Conservation (phyloP, 2,797 vertebrate genomes). For the Steatocranus sp. region DNA sequence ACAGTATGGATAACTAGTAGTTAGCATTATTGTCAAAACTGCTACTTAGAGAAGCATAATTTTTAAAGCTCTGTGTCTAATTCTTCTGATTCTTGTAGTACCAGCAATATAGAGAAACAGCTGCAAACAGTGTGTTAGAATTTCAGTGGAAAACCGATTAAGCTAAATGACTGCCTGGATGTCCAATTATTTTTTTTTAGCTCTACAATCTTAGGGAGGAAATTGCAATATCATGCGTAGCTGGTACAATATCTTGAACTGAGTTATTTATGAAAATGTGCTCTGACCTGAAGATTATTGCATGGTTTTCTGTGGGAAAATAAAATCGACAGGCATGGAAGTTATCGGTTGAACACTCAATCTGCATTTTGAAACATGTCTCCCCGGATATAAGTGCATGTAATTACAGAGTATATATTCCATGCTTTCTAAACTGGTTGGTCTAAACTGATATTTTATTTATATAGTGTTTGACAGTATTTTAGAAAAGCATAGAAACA, state of each 20-base stretch:
- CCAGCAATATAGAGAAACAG: not conserved
- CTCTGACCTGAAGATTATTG: constrained; percentile 52
- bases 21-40: not conserved
- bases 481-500: not conserved
- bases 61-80: not conserved
- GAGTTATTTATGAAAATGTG: constrained; percentile 55
- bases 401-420: constrained; percentile 37
- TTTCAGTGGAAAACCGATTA: constrained; percentile 43
- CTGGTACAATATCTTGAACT: constrained; percentile 47
- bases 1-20: not conserved
- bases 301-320: constrained; percentile 36
- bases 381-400: constrained; percentile 34
- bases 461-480: not conserved
- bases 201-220: constrained; percentile 21
- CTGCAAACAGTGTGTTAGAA: constrained; percentile 6
- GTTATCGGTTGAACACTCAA: constrained; percentile 49
- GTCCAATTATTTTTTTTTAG: constrained; percentile 51
- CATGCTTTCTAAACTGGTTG: not conserved
- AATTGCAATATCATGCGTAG: constrained; percentile 49
- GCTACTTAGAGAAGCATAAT: not conserved
- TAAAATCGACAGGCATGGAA: constrained; percentile 44
- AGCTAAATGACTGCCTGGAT: constrained; percentile 50
- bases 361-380: constrained; percentile 49
- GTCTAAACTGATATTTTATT: constrained; percentile 9
- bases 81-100: not conserved